Percentiles rank a stretch among this genome's conserved stretches.
Conservation (phyloP, 2,888 invertebrate species). For the Sclerodermus sp. region DNA sequence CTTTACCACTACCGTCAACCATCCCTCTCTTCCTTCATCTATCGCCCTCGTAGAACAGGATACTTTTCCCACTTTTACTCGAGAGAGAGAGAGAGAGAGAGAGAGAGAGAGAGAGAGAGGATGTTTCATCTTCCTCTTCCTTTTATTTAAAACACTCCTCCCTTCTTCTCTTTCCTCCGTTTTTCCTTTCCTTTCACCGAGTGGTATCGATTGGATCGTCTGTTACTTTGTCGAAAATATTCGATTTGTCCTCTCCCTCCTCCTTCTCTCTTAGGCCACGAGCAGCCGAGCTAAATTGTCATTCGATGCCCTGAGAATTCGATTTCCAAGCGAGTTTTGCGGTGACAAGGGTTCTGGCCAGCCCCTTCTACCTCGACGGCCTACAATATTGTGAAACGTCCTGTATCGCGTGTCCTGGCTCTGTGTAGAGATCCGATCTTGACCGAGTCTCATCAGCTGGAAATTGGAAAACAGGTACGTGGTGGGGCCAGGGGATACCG, state of each 20-base stretch:
- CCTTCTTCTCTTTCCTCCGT: background rate
- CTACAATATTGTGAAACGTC: slow-evolving; percentile 32
- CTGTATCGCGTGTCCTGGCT: slow-evolving; percentile 17
- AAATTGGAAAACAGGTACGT: slow-evolving; percentile 28
- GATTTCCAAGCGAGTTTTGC: slow-evolving; percentile 45
- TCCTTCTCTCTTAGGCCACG: slow-evolving; percentile 1
- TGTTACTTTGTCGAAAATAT: background rate
- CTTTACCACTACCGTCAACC: background rate
- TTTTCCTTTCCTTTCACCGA: background rate
- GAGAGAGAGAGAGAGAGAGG: too few species aligned
- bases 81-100: too few species aligned
- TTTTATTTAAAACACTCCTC: too few species aligned
- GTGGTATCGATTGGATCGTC: background rate
- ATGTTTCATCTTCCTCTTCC: too few species aligned
- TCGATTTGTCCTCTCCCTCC: too few species aligned
- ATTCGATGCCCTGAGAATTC: slow-evolving; percentile 56
- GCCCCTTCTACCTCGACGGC: background rate
- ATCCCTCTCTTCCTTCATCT: background rate
- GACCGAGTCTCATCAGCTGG: slow-evolving; percentile 16
- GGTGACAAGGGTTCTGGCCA: slow-evolving; percentile 30
- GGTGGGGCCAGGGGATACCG: too few species aligned
- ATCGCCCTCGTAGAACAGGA: too few species aligned
- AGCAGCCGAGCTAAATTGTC: slow-evolving; percentile 43
- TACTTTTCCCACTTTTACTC: too few species aligned
- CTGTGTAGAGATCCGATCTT: slow-evolving; percentile 17